Evolutionary conservation across 2,888 invertebrate species (phyloP), one percentile per base, ranked within the genome.

Genomic region (Diogma glabrata): DNA sequence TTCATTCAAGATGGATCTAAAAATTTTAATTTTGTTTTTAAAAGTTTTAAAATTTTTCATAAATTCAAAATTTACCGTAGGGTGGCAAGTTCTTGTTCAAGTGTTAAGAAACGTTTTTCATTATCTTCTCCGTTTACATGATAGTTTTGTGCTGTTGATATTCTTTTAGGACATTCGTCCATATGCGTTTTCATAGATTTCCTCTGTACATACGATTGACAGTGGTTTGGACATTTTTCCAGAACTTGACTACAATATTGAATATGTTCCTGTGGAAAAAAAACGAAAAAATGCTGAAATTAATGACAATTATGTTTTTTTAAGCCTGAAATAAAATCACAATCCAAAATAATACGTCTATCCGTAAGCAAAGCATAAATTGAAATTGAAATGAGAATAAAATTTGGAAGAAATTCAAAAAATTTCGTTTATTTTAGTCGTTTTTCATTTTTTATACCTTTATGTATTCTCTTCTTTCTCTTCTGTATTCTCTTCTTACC

Each of bases 181-280:
- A 69, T 59, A 58, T 86, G 86, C 0, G 73, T 71, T 1, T 75
- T 72, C 63, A 76, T 73, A 56, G 78, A 76, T 52, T 77, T 77
- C 56, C 86, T 72, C 53, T 81, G 79, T 22, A 84, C 73, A 70
- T 82, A 86, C 3, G 79, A 78, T 0, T 82, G 81, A 58, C 86
- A 86, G 47, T 78, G 75, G 58, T 81, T 72, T 0, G 79, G 78
- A 51, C 86, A 86, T 61, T 82, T 78, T 61, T 84, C 81, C 58
- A 86, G 64, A 9, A 86, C 82, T 53, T 81, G 80, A 12, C 82
- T 81, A 56, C 86, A 87, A 57, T 78, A 76, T 53, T 79, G 77
- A 53, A 82, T 65, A 58, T 86, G 86, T 51, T 76, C 77, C 78
- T 83, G 53, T 22, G 16, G 5, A 38, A 38, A 5, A 14, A 26